Evolutionary conservation across 2,113 vertebrate species (phyloP).

Genomic region (Brachirus orientalis): DNA sequence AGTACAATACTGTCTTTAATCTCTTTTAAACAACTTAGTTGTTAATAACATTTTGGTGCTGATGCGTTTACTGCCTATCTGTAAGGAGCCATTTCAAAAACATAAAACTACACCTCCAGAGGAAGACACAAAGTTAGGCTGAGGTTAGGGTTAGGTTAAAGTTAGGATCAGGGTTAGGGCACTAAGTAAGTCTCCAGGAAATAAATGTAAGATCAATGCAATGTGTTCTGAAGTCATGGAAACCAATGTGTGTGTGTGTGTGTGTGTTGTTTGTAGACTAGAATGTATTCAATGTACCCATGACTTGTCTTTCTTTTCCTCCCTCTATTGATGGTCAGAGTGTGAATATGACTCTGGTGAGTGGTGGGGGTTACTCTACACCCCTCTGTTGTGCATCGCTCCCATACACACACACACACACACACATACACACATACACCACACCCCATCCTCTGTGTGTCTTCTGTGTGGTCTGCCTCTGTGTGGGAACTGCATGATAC

Average conservation of each 20-base stretch:
- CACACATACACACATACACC: conserved; percentile 8
- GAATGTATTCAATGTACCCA: conserved; percentile 67
- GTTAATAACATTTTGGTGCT: too few relatives aligned
- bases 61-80: too few relatives aligned
- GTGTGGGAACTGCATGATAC: conserved; percentile 70
- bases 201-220: too few relatives aligned
- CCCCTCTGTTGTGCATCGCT: conserved; percentile 59
- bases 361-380: conserved; percentile 74
- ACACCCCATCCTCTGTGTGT: conserved; percentile 50
- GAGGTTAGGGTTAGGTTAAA: too few relatives aligned
- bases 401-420: conserved; percentile 23
- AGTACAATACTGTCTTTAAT: too few relatives aligned
- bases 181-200: too few relatives aligned
- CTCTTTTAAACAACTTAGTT: too few relatives aligned
- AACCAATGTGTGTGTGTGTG: conserved; percentile 14
- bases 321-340: conserved; percentile 79
- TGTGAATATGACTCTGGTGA: conserved; percentile 84
- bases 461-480: conserved; percentile 61
- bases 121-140: too few relatives aligned
- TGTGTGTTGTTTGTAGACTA: conserved; percentile 32
- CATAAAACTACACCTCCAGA: too few relatives aligned
- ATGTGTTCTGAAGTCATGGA: too few relatives aligned
- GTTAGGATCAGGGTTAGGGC: too few relatives aligned
- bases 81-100: too few relatives aligned
- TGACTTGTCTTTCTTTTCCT: conserved; percentile 80